A percentile compares a stretch with the other conserved stretches of the same genome.
These are phyloP conservation scores for Agriopis marginaria DNA, from an alignment of 2,888 invertebrate genomes.

Conservation along the genomic window DNA sequence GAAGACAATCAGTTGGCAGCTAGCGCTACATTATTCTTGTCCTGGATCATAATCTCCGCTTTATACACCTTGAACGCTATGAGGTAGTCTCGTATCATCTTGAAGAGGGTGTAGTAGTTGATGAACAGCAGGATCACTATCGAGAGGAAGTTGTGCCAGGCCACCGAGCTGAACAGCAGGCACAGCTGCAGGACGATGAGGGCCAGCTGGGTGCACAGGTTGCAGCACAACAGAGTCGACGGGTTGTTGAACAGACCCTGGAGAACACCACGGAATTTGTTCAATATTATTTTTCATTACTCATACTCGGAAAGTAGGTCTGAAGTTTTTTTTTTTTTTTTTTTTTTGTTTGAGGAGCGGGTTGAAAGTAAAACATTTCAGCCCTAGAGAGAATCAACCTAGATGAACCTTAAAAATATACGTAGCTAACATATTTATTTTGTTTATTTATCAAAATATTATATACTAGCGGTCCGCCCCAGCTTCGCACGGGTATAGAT, in stretches of 20 bases:
- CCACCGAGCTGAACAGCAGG: conserved; percentile 91
- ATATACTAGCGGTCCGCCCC: no score
- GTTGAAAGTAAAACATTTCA: no score
- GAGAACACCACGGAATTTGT: not conserved
- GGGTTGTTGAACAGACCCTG: conserved; percentile 93
- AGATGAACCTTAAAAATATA: no score
- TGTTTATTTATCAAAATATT: no score
- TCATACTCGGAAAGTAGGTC: no score
- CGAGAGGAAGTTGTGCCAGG: conserved; percentile 97
- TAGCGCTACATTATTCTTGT: conserved; percentile 73
- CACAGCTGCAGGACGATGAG: conserved; percentile 92
- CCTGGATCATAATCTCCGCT: conserved; percentile 89
- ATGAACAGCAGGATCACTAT: conserved; percentile 94
- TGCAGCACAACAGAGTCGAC: conserved; percentile 90
- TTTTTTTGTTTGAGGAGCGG: no score
- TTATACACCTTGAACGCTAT: conserved; percentile 94
- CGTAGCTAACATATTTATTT: no score
- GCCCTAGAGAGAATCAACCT: no score
- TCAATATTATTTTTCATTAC: no score
- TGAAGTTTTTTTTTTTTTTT: no score
- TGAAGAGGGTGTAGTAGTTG: conserved; percentile 96
- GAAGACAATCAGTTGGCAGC: conserved; percentile 31
- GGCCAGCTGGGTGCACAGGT: conserved; percentile 90
- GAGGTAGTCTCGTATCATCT: conserved; percentile 94
- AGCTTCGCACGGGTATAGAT: no score